Evolutionary conservation across 2,797 vertebrate genomes (phyloP), one percentile per base, ranked within the genome.

Genomic region (Yasuhikotakia modesta): DNA sequence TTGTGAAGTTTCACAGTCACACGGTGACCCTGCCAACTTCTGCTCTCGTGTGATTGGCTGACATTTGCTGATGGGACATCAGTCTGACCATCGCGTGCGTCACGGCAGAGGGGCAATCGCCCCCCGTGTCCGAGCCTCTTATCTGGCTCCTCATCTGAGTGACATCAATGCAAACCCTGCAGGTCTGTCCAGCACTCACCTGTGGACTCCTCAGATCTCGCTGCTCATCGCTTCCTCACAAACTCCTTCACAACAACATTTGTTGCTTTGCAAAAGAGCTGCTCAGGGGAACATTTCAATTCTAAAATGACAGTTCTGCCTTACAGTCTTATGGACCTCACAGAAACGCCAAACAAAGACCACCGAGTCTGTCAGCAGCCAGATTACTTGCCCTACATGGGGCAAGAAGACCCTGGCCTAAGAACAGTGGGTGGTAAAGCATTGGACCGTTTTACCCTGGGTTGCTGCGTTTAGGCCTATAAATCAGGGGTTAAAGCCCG

Each of bases 151-250:
- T 50, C 30, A 73, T 86, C 80, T 70, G 68, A 24, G 68, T 11
- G 17, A 76, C 79, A 84, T 86, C 77, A 84, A 84, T 80, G 21
- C 52, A 79, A 82, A 82, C 76, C 77, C 73, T 81, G 73, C 77
- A 81, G 74, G 63, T 48, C 46, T 24, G n/a, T 53, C 24, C 55
- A 58, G 32, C 22, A 4, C 27, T 30, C 78, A 68, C 22, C 11
- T 1, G 22, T 7, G 35, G 55, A 70, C 68, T 35, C 27, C 79
- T 76, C 73, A 53, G 67, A 84, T 81, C 75, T 65, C 58, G 7
- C 19, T 1, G 69, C 72, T 39, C 35, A 81, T 81, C 72, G 68
- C 55, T 61, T 65, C 76, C 27, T 57, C 27, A 7, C 43, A 39
- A 76, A 75, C 46, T 68, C 43, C 35, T 52, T 68, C 22, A 35